These are phyloP conservation scores for Pontoporia blainvillei DNA, from an alignment of 2,113 vertebrate species.

Conservation along the genomic window DNA sequence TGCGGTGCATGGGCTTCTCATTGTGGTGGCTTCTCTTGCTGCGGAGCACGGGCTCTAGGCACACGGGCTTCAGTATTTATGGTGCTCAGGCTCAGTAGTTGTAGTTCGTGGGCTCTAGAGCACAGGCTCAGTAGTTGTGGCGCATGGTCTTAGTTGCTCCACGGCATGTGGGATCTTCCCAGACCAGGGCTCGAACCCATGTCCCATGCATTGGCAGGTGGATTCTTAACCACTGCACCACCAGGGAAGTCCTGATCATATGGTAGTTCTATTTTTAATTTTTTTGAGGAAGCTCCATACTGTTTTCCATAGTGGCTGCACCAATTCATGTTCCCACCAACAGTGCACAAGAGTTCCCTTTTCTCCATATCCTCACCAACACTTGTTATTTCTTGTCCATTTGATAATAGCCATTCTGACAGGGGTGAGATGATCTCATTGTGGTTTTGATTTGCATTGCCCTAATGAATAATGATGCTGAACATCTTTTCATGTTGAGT, in stretches of 20 bases:
- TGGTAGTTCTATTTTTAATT: neutral
- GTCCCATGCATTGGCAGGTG: no score
- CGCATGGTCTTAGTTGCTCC: no score
- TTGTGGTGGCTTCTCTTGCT: no score
- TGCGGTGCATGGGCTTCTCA: rapidly evolving
- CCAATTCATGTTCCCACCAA: neutral
- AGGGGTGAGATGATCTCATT: neutral
- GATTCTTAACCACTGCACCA: no score
- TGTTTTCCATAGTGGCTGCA: neutral
- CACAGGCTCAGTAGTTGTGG: no score
- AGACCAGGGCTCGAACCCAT: no score
- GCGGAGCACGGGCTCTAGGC: no score
- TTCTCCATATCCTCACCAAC: neutral
- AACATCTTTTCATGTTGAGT: neutral
- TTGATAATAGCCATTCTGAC: neutral
- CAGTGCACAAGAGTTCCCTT: neutral
- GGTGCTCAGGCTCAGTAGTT: no score
- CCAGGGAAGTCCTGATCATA: neutral
- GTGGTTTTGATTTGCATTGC: neutral
- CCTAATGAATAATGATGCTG: neutral
- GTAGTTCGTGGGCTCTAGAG: no score
- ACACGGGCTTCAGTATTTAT: no score
- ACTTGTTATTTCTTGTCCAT: neutral
- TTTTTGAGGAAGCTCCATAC: neutral
- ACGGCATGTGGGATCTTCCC: no score